Base-by-base conservation (phyloP, 2,113 vertebrate species). In the Gasterosteus aculeatus region DNA sequence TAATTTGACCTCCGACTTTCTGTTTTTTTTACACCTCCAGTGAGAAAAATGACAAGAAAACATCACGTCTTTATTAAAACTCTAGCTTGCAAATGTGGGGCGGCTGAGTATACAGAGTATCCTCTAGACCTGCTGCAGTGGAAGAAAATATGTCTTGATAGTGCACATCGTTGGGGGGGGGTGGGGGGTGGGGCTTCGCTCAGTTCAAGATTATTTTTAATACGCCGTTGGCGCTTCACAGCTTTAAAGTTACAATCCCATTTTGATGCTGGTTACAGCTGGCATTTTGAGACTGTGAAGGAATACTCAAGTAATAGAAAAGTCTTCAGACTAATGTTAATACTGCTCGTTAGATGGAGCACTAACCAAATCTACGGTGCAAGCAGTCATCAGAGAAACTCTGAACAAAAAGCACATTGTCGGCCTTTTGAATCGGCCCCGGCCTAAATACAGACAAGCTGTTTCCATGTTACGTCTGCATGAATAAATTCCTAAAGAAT, bases 401-500 rank as follows among this genome's bases (percentile, higher is more conserved):
- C 62, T 49, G 29, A 65, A 7, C 10, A 19, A 35, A 49, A 62
- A 33, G 2, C 74, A 41, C 15, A 16, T 38, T 57, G 46, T 58
- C 33, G 31, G 41, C 54, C 29, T 42, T 59, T 85, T 76, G 2
- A 74, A 80, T 78, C 67, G 68, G 53, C 59, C 73, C 58, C 68
- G 39, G 33, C 61, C 60, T 64, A 53, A 88, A 84, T 47, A 56
- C 70, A 58, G 29, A 64, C 46, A 22, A 46, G 54, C 51, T 68
- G 61, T 77, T 70, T 73, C 39, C 47, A n/a, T 35, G 42, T 51
- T 29, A 56, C 51, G 56, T 59, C 62, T 78, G 73, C 77, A 65
- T 78, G 68, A 78, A 82, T 80, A 70, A 44, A 67, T 65, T 54
- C 46, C 77, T 81, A 16, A 10, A 35, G 47, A 69, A 78, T 49